Evolutionary conservation across 2,888 invertebrate species (phyloP).

Genomic region (Cantharis rufa): DNA sequence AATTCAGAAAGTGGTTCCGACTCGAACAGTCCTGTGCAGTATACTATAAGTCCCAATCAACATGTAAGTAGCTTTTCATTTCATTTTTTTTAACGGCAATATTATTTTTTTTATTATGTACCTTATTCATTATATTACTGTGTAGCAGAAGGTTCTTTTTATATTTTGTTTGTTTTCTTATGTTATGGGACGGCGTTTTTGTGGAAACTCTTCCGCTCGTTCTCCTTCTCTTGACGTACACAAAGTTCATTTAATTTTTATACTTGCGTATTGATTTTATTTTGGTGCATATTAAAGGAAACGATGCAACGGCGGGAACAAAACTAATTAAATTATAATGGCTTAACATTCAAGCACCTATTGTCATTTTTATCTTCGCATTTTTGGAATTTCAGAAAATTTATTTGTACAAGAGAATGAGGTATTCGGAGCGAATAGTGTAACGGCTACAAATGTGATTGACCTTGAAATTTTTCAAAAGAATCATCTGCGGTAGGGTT

Average conservation of each 20-base stretch:
- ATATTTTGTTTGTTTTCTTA: neutral
- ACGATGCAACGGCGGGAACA: neutral
- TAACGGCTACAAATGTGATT: too few species aligned
- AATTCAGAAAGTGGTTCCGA: slow-evolving; percentile 57
- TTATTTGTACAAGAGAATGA: too few species aligned
- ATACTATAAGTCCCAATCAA: slow-evolving; percentile 53
- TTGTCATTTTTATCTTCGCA: neutral
- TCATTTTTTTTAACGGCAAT: neutral
- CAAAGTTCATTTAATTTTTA: neutral
- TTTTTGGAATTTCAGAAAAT: neutral
- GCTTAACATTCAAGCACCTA: neutral
- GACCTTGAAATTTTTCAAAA: neutral
- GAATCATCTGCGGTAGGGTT: neutral
- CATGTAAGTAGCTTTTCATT: slow-evolving; percentile 40
- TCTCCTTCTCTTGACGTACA: neutral
- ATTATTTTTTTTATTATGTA: neutral
- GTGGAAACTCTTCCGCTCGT: neutral
- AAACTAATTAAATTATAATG: neutral
- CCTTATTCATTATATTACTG: neutral
- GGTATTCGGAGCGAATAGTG: too few species aligned
- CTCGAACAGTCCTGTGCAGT: slow-evolving; percentile 58
- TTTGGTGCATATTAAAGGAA: neutral
- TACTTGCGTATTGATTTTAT: neutral
- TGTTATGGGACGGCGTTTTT: neutral
- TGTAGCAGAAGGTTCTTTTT: neutral